These are phyloP conservation scores for Gorsachius magnificus DNA, from an alignment of 2,797 vertebrate species.

Conservation along the genomic window DNA sequence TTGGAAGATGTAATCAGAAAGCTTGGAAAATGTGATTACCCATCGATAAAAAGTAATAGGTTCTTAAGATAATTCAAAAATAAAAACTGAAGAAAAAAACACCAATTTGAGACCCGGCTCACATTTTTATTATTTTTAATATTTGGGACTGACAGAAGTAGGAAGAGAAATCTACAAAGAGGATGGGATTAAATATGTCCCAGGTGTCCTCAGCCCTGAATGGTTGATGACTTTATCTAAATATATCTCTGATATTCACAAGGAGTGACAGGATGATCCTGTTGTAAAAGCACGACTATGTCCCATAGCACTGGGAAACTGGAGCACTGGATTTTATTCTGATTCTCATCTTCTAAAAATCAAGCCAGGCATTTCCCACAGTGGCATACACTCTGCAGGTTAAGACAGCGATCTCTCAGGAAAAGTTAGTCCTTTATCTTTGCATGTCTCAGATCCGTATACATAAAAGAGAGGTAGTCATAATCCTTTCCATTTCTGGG, in stretches of 20 bases:
- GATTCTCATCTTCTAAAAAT: background rate
- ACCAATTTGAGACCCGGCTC: background rate
- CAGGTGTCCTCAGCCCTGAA: background rate
- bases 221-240: background rate
- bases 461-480: background rate
- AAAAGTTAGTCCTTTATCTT: background rate
- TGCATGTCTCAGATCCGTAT: accelerated
- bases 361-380: background rate
- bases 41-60: background rate
- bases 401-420: background rate
- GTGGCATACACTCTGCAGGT: background rate
- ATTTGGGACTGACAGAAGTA: background rate
- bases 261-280: background rate
- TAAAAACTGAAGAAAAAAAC: background rate
- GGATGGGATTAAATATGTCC: background rate
- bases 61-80: background rate
- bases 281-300: background rate
- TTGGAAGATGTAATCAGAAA: background rate
- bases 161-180: background rate
- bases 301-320: background rate
- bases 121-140: background rate
- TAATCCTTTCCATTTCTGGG: background rate
- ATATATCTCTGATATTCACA: background rate
- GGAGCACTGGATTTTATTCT: background rate
- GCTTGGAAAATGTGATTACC: background rate